These are phyloP conservation scores for Drosophila nasuta DNA, from an alignment of 1,140 invertebrate genomes.

Conservation along the genomic window DNA sequence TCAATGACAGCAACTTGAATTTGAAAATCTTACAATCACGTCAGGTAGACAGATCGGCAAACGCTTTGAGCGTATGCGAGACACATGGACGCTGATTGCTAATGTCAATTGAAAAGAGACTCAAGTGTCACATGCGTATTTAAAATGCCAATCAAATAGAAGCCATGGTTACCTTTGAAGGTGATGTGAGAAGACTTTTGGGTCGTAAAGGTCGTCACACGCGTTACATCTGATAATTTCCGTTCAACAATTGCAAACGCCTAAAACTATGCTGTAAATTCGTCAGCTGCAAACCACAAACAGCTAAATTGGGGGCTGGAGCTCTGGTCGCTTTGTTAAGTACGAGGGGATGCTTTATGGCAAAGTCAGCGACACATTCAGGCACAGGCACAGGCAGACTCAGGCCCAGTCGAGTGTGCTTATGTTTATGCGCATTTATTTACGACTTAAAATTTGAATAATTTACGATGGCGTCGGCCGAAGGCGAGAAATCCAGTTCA, in stretches of 20 bases:
- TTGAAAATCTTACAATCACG: slow-evolving; percentile 47
- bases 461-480: slow-evolving; percentile 66
- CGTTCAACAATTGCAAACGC: slow-evolving; percentile 19
- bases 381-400: slow-evolving; percentile 22
- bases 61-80: slow-evolving; percentile 1
- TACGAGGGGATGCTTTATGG: slow-evolving; percentile 30
- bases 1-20: slow-evolving; percentile 45
- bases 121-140: slow-evolving; percentile 40
- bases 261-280: slow-evolving; percentile 43
- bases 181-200: not conserved
- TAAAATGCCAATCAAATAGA: slow-evolving; percentile 48
- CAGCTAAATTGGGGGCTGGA: not conserved
- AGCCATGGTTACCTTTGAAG: slow-evolving; percentile 14
- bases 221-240: slow-evolving; percentile 20
- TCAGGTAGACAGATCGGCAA: slow-evolving; percentile 33
- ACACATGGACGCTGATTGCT: slow-evolving; percentile 44
- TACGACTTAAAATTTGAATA: slow-evolving; percentile 80
- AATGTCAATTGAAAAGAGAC: slow-evolving; percentile 41
- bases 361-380: slow-evolving; percentile 40
- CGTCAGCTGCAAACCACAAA: slow-evolving; percentile 22
- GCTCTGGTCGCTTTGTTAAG: not conserved
- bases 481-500: slow-evolving; percentile 45
- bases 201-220: not conserved
- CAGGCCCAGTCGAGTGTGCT: slow-evolving; percentile 50
- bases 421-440: slow-evolving; percentile 79